Percentiles rank a stretch among this genome's conserved stretches.
phyloP scores from a whole-genome alignment of 2,113 vertebrate species.

The Nestor notabilis region DNA sequence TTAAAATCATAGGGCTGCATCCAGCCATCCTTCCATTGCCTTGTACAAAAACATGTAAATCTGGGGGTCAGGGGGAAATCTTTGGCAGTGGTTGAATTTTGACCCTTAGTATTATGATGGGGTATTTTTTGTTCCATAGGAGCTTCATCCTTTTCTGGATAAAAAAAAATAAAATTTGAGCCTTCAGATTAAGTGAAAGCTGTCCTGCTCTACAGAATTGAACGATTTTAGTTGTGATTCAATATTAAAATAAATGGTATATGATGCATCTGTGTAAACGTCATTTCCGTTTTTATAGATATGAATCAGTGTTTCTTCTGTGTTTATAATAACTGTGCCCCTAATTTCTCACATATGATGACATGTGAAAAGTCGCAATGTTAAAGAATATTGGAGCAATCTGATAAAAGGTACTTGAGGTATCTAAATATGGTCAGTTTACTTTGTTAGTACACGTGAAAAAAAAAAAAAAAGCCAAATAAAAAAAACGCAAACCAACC shows the following conservation, averaged over 20 bases:
- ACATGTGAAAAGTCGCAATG: not conserved
- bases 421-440: not conserved
- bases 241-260: not conserved
- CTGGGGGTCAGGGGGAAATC: not conserved
- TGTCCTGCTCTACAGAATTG: not conserved
- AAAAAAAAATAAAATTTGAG: not conserved
- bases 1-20: not conserved
- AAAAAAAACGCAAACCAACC: not conserved
- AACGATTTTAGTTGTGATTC: not conserved
- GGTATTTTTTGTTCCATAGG: not conserved
- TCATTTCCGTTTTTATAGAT: not conserved
- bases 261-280: not conserved
- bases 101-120: not conserved
- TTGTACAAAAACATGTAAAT: rapidly evolving
- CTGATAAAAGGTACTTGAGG: not conserved
- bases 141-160: not conserved
- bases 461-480: not conserved
- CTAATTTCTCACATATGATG: not conserved
- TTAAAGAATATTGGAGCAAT: not conserved
- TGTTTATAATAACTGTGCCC: not conserved
- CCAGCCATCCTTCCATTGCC: not conserved
- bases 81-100: not conserved
- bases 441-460: not conserved
- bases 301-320: not conserved
- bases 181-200: not conserved